Conservation (phyloP, 2,113 vertebrate species). For the Garra rufa region DNA sequence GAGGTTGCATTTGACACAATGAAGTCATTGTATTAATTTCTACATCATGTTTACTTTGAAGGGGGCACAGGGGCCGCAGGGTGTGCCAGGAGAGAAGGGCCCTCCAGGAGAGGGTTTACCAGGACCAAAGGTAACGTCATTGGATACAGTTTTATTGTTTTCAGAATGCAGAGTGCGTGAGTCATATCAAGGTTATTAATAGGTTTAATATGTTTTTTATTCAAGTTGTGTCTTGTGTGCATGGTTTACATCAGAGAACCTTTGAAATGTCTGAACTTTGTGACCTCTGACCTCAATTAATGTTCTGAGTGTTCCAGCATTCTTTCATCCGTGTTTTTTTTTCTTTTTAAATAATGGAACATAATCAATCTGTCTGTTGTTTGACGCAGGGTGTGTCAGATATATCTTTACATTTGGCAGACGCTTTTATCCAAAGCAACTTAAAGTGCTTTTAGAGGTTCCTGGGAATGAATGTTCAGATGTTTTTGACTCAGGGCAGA, state of each 20-base stretch:
- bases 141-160: not conserved
- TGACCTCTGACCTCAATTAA: not conserved
- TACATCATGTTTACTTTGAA: slow-evolving; percentile 60
- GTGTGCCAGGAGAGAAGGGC: slow-evolving; percentile 86
- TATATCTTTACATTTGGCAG: not conserved
- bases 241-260: not conserved
- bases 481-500: no score
- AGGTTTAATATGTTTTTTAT: not conserved
- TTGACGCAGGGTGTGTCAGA: not conserved
- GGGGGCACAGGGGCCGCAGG: slow-evolving; percentile 89
- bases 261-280: not conserved
- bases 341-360: not conserved
- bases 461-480: no score
- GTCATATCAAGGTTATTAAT: not conserved
- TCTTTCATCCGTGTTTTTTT: not conserved
- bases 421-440: not conserved
- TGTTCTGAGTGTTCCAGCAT: not conserved
- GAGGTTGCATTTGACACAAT: not conserved
- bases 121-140: slow-evolving; percentile 83
- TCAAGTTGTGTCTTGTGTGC: not conserved
- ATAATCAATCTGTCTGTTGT: not conserved
- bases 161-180: not conserved
- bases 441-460: not conserved
- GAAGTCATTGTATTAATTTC: not conserved
- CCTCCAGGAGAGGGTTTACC: slow-evolving; percentile 84